phyloP scores from a whole-genome alignment of 2,113 vertebrate genomes.

The Mixornis gularis region DNA sequence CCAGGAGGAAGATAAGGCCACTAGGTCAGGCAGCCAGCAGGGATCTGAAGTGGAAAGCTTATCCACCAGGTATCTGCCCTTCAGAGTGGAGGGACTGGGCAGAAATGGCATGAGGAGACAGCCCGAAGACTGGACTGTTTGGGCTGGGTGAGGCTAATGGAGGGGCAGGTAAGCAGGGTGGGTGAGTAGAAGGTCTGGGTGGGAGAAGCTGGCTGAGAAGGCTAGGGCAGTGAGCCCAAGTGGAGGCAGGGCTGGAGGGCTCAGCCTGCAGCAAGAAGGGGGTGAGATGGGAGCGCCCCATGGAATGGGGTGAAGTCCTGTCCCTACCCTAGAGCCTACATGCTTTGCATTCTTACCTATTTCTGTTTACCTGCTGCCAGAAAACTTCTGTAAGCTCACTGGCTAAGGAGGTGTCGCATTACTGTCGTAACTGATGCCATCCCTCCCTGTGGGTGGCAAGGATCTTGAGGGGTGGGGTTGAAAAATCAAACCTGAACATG shows the following conservation, averaged over 20 bases:
- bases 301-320: fast-evolving
- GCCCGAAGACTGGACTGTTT: not conserved
- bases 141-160: not conserved
- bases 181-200: not conserved
- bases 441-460: too few relatives aligned
- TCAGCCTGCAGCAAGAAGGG: not conserved
- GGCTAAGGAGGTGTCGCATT: not conserved
- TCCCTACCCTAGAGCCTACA: not conserved
- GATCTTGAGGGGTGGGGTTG: not conserved
- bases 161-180: not conserved
- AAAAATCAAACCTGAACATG: not conserved
- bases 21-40: not conserved
- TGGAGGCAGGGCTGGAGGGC: not conserved
- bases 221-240: not conserved
- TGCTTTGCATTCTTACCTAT: not conserved
- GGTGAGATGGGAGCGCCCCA: not conserved
- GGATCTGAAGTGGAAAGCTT: not conserved
- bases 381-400: not conserved
- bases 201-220: not conserved
- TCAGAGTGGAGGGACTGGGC: not conserved
- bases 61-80: not conserved
- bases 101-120: not conserved
- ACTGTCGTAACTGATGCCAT: not conserved
- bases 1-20: not conserved
- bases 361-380: not conserved